Base-by-base conservation (phyloP, 2,888 invertebrate species). In the Creontiades dilutus region DNA sequence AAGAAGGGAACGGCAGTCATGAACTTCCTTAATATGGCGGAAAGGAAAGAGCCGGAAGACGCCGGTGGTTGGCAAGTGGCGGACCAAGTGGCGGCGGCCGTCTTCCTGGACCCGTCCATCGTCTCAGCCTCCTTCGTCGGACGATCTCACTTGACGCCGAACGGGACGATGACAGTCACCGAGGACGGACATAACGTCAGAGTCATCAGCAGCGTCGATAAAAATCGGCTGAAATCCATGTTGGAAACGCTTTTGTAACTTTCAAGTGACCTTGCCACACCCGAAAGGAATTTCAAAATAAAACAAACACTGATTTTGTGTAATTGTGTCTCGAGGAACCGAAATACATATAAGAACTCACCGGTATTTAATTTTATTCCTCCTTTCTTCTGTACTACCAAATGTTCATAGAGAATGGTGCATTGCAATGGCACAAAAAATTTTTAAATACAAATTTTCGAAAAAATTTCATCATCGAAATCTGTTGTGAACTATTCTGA, bases 11-110 rank as follows among this genome's bases (percentile, higher is more conserved):
- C 88, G 3, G 52, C 46, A 7, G 55, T 88, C 12, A 78, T 88
- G 37, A 23, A 80, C 16, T 78, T 88, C 52, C 78, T 88, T 0
- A 88, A 88, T 48, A 11, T 5, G 19, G 88, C 88, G 55, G 88
- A 88, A 88, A 19, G 55, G 55, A 52, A 78, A 52, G 82, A 82
- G 23, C 27, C 27, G 7, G 19, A 28, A 27, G 14, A 16, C 23
- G 7, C 14, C 0, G 14, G 2, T 11, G 52, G 52, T 0, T 82
- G 82, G 82, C 14, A 52, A 13, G 52, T 82, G 46, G 23, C 16
- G 52, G 82, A 82, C 23, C 82, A 16, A 19, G 27, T 27, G 1
- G 82, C 52, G 7, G 82, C 82, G 2, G 52, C 82, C 19, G 47
- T 52, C 48, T 14, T 52, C 52, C 23, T 82, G n/a, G 47, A 82